phyloP scores from a whole-genome alignment of 2,888 invertebrate genomes.

The Labia minor region DNA sequence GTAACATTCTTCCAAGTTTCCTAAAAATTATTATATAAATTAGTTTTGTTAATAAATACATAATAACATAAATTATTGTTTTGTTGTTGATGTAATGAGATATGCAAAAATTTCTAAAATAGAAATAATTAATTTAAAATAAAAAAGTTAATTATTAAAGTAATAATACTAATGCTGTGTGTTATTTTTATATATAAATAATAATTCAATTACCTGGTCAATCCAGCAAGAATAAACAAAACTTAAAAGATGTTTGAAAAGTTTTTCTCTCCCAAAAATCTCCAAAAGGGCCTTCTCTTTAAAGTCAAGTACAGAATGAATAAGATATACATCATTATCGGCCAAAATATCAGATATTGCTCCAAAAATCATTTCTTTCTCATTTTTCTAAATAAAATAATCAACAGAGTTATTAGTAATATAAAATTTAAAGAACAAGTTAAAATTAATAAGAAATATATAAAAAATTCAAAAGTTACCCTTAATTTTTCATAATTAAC shows the following conservation, averaged over 20 bases:
- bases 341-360: neutral
- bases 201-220: neutral
- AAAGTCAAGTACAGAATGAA: neutral
- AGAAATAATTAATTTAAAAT: neutral
- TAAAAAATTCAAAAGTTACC: constrained; percentile 30
- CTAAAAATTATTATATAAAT: too few relatives aligned
- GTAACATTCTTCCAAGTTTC: neutral
- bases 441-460: neutral
- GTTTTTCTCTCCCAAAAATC: neutral
- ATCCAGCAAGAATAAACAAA: neutral
- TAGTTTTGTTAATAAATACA: too few relatives aligned
- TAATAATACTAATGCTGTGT: too few relatives aligned
- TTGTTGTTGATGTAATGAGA: too few relatives aligned
- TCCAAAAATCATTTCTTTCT: neutral
- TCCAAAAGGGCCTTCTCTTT: neutral
- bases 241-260: neutral
- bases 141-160: neutral
- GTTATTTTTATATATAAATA: too few relatives aligned
- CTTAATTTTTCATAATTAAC: constrained; percentile 42
- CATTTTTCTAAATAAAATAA: neutral
- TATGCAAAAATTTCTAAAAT: too few relatives aligned
- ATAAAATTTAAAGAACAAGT: neutral
- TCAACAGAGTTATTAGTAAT: neutral
- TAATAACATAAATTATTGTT: too few relatives aligned
- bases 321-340: neutral